Base-by-base conservation (phyloP, 2,888 invertebrate genomes). In the Drosophila subsilvestris region DNA sequence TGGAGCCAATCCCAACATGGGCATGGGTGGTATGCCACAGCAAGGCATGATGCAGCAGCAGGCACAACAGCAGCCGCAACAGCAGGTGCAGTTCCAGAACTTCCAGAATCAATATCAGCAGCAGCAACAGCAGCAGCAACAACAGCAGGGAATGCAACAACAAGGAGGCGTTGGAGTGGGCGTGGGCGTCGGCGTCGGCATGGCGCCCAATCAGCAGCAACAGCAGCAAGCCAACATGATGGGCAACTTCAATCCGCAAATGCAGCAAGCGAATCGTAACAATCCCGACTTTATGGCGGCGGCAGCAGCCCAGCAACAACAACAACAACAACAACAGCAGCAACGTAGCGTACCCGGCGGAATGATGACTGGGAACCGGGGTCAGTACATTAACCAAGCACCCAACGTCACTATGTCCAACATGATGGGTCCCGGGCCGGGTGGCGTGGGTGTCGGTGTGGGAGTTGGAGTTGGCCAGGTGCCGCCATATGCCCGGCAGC, bases 381-480 rank as follows among this genome's bases (percentile, higher is more conserved):
- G 90, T 0, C 92, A 92, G 65, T 92, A 91, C 59, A 91, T 92
- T 89, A 91, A 90, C 89, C 93, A 95, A 93, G 95, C 96, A 3
- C 97, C 97, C 1, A 97, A 97, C 90, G 97, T 97, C 1, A 96
- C 97, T 1, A 97, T 97, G 97, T 95, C 95, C 58, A 92, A 90
- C 61, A 92, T 92, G 90, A 91, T 91, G 89, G 89, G 88, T 2
- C 92, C 92, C 17, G 85, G 89, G 14, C 85, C 85, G 4, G 89
- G 88, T 2, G 82, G 82, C 12, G 80, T 80, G 2, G 32, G 32
- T 12, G 32, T 32, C 2, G 37, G 37, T 37, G 37, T 37, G 14
- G 80, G 80, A 8, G 77, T 70, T 4, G 67, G 49, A 1, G 79
- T 85, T 18, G 96, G 95, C 9, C 95, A 96, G 0, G 96, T 96